Base-by-base conservation (phyloP, 2,888 invertebrate genomes). In the Dryadula phaetusa region DNA sequence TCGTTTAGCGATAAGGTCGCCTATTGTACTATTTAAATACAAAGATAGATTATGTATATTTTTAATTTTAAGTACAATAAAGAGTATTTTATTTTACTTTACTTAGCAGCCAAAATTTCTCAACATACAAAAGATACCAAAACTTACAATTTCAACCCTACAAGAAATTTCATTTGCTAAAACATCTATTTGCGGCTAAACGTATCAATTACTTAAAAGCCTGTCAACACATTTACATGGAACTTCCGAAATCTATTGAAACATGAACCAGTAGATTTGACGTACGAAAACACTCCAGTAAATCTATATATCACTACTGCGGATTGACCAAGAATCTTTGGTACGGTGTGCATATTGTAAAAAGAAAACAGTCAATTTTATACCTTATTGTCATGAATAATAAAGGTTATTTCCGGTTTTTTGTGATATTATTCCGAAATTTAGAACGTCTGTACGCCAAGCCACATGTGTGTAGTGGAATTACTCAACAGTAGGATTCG, bases 401-500 rank as follows among this genome's bases (percentile, higher is more conserved):
- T 18, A 32, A 61, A 60, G 37, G 20, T 40, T 37, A 63, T 54
- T 66, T 37, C 69, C 10, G 28, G 18, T 16, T 62, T 63, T 1
- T n/a, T 16, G 2, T 52, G 16, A 32, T 44, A 7, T 32, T 25
- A 14, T 14, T 60, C 16, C 14, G 16, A 16, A 12, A 32, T 58
- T 32, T 47, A 66, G 66, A 53, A 60, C 53, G 64, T 37, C 66
- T 66, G 70, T 71, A 64, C 28, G 66, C 14, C 61, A 60, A 69
- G 70, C 69, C 70, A 71, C 70, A 71, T 71, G 70, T 71, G 70
- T 71, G 66, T 66, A 63, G 64, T 62, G 69, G 69, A 71, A 71
- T 71, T 71, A 71, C 70, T 71, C 69, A 66, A 58, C 54, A 69
- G 69, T 66, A 62, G 70, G 64, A 71, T 71, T 71, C 70, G 62